phyloP scores from a whole-genome alignment of 1,140 invertebrate species.

The Drosophila punjabiensis region DNA sequence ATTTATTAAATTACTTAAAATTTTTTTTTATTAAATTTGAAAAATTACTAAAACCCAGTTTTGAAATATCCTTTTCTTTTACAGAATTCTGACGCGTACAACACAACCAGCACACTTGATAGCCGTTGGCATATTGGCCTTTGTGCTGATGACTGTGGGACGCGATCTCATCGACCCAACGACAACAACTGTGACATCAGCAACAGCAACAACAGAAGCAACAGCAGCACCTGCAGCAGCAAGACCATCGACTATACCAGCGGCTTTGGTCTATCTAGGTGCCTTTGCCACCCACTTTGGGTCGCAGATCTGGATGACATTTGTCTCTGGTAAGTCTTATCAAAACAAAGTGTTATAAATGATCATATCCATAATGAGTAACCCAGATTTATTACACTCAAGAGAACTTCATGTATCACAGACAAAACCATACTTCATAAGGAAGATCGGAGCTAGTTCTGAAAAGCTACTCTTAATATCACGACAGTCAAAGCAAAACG shows the following conservation, averaged over 20 bases:
- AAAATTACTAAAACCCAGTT: background rate
- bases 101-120: slow-evolving; percentile 92
- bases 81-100: slow-evolving; percentile 89
- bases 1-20: background rate
- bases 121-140: slow-evolving; percentile 88
- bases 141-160: slow-evolving; percentile 87
- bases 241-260: slow-evolving; percentile 57
- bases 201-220: slow-evolving; percentile 9
- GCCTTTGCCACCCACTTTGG: slow-evolving; percentile 92
- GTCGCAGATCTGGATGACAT: slow-evolving; percentile 95
- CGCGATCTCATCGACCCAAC: slow-evolving; percentile 85
- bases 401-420: background rate
- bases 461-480: background rate
- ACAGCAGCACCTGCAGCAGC: slow-evolving; percentile 21
- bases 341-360: background rate
- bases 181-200: slow-evolving; percentile 58
- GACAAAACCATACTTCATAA: background rate
- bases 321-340: slow-evolving; percentile 90
- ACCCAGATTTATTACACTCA: background rate
- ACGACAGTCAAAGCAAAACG: background rate
- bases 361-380: background rate
- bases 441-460: background rate
- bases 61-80: slow-evolving; percentile 37
- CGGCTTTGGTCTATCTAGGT: slow-evolving; percentile 89
- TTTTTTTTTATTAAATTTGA: background rate